phyloP scores from a whole-genome alignment of 2,797 vertebrate species.

The Oreochromis mossambicus region DNA sequence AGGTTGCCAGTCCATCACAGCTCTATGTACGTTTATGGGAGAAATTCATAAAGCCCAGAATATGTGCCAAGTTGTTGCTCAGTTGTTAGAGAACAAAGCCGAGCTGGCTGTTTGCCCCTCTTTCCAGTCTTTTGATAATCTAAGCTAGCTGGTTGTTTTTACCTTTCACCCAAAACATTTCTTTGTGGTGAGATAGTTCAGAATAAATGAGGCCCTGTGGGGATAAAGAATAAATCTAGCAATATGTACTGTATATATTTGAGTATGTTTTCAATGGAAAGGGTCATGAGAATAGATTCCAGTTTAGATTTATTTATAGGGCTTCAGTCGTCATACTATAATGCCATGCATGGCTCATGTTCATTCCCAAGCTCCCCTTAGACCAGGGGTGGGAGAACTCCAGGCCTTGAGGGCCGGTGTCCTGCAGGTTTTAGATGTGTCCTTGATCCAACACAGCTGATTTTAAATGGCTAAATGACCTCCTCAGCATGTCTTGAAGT shows the following conservation, averaged over 20 bases:
- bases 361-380: not conserved
- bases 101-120: not conserved
- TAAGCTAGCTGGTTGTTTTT: too few relatives aligned
- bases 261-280: not conserved
- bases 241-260: not conserved
- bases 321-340: not conserved
- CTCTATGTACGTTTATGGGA: not conserved
- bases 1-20: not conserved
- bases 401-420: not conserved
- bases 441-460: not conserved
- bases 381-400: too few relatives aligned
- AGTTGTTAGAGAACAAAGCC: not conserved
- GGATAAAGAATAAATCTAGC: not conserved
- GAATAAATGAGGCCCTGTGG: not conserved
- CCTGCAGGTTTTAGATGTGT: not conserved
- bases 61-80: not conserved
- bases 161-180: too few relatives aligned
- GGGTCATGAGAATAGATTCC: not conserved
- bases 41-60: not conserved
- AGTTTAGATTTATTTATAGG: not conserved
- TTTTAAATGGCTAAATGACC: not conserved
- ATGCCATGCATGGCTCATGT: not conserved
- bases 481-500: not conserved
- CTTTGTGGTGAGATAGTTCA: not conserved
- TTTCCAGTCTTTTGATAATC: not conserved